These are phyloP conservation scores for Zygaena filipendulae DNA, from an alignment of 2,888 invertebrate genomes.

Conservation along the genomic window DNA sequence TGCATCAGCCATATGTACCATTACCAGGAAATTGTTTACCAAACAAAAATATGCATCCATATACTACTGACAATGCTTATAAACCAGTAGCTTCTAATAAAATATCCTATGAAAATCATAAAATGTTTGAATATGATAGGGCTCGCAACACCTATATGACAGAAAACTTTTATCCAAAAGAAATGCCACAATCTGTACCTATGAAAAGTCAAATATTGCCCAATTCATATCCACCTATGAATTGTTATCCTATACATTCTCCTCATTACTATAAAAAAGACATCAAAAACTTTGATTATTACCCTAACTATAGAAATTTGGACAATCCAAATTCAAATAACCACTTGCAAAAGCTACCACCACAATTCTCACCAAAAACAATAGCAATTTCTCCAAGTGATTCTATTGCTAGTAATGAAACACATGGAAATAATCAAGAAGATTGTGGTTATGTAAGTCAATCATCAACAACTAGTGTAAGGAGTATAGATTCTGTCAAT, in stretches of 20 bases:
- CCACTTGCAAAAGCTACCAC: conserved; percentile 35
- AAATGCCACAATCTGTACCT: conserved; percentile 32
- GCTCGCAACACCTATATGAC: conserved; percentile 34
- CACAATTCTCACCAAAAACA: conserved; percentile 51
- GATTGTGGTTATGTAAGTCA: conserved; percentile 63
- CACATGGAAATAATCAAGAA: conserved; percentile 41
- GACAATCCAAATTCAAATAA: conserved; percentile 37
- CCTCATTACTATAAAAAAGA: conserved; percentile 49
- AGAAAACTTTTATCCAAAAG: conserved; percentile 45
- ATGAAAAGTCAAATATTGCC: conserved; percentile 38
- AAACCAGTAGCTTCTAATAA: conserved; percentile 38
- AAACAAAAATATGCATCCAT: conserved; percentile 43
- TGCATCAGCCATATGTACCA: conserved; percentile 43
- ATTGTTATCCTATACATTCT: conserved; percentile 33
- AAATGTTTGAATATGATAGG: conserved; percentile 48
- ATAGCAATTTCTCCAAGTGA: conserved; percentile 57
- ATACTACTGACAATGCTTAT: conserved; percentile 30
- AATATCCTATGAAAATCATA: conserved; percentile 39
- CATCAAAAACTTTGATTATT: conserved; percentile 43
- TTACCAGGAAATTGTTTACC: conserved; percentile 37
- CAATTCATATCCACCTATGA: conserved; percentile 37
- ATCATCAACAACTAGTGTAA: conserved; percentile 49
- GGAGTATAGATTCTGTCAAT: conserved; percentile 46
- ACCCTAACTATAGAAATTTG: conserved; percentile 36
- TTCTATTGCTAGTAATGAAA: conserved; percentile 52